Percentiles rank a stretch among this genome's conserved stretches.
These are phyloP conservation scores for Calypte anna DNA, from an alignment of 2,113 vertebrate genomes.

Conservation along the genomic window DNA sequence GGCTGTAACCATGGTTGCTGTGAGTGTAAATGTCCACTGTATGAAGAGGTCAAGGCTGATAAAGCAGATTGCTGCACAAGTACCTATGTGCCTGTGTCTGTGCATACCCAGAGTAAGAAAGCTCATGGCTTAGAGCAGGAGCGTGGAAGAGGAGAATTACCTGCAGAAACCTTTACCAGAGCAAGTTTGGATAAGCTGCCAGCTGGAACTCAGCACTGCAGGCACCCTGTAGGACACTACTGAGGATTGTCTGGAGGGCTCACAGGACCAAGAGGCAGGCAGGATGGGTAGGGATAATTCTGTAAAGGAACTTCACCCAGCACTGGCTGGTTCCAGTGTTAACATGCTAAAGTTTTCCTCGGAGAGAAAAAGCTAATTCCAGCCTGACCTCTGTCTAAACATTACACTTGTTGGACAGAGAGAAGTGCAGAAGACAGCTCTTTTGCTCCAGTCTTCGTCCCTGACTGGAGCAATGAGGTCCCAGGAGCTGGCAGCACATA, in stretches of 20 bases:
- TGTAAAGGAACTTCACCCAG: neutral
- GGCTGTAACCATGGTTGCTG: constrained; percentile 50
- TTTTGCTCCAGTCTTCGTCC: neutral
- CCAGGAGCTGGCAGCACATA: neutral
- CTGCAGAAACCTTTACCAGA: neutral
- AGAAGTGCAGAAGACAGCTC: neutral
- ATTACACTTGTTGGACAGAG: neutral
- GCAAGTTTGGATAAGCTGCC: neutral
- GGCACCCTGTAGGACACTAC: neutral
- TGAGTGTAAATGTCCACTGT: neutral
- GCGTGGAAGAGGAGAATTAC: neutral
- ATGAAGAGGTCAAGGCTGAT: neutral
- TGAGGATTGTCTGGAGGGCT: neutral
- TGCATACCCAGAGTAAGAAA: neutral
- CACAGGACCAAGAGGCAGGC: neutral
- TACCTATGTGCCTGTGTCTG: neutral
- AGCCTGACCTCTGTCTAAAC: neutral
- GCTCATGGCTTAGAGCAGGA: neutral
- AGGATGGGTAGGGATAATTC: constrained; percentile 8
- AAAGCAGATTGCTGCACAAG: neutral
- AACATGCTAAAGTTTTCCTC: neutral
- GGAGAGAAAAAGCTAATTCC: neutral
- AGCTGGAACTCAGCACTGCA: neutral
- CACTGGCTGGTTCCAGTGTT: neutral
- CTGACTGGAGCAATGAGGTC: neutral